A percentile compares a stretch with the other conserved stretches of the same genome.
phyloP scores from a whole-genome alignment of 30 jellyfish, hydroid and myxozoan genomes.

The Turritopsis rubra region DNA sequence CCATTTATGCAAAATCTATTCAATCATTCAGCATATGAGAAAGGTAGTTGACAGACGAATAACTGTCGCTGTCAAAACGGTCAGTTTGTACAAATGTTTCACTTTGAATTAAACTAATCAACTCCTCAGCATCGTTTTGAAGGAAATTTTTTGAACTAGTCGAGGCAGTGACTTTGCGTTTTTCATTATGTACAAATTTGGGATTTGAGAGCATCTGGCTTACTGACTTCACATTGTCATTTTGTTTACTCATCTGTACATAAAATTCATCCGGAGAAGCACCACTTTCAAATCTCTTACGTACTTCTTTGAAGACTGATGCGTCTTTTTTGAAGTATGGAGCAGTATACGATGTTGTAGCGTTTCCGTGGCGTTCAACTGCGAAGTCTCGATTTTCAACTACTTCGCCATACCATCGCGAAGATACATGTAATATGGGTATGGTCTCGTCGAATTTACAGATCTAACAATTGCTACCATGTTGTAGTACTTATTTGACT shows the following conservation, averaged over 20 bases:
- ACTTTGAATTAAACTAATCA: no score
- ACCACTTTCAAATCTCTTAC: slow-evolving; percentile 21
- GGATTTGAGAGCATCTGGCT: no score
- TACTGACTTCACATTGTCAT: slow-evolving; percentile 24
- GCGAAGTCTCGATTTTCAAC: neutral
- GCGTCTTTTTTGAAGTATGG: slow-evolving; percentile 32
- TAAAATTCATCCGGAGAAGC: slow-evolving; percentile 31
- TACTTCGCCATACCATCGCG: slow-evolving; percentile 17
- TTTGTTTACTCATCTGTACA: slow-evolving; percentile 11
- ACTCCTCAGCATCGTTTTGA: no score
- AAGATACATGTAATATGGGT: slow-evolving; percentile 22
- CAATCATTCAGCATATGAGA: no score
- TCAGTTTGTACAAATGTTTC: no score
- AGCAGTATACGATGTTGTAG: slow-evolving; percentile 30
- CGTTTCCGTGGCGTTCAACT: slow-evolving; percentile 41
- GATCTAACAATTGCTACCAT: slow-evolving; percentile 21
- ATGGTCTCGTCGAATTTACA: slow-evolving; percentile 28
- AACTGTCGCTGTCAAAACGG: no score
- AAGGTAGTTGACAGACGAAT: no score
- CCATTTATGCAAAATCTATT: no score
- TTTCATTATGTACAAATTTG: no score
- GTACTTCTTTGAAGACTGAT: slow-evolving; percentile 7
- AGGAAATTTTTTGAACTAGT: no score
- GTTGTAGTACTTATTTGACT: slow-evolving; percentile 25
- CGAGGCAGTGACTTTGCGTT: no score